Conservation (phyloP, 2,113 vertebrate genomes). For the Aldabrachelys gigantea region DNA sequence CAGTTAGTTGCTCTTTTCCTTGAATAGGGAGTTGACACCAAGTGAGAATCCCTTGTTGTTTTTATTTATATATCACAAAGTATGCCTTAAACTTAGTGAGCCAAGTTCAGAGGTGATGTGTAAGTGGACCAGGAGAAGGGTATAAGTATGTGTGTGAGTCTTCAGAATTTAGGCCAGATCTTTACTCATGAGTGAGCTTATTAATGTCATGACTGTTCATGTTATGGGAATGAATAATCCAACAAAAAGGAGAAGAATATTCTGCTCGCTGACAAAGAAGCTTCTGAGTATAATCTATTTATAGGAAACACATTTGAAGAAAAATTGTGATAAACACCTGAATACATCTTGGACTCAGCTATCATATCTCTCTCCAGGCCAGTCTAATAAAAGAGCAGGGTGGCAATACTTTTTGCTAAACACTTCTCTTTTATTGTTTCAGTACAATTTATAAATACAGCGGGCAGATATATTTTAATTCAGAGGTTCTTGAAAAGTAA, state of each 20-base stretch:
- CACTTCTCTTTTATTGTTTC: background rate
- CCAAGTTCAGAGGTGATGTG: background rate
- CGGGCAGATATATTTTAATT: background rate
- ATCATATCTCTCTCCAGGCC: background rate
- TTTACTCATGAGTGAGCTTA: background rate
- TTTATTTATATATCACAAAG: background rate
- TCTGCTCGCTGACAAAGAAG: background rate
- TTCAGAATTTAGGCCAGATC: background rate
- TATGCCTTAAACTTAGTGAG: slow-evolving; percentile 6
- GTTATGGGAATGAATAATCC: background rate
- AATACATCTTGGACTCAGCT: background rate
- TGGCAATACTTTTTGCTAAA: background rate
- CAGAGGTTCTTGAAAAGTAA: background rate
- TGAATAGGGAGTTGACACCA: background rate
- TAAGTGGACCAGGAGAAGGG: background rate
- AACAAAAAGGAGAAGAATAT: background rate
- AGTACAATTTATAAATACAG: background rate
- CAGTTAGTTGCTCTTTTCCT: background rate
- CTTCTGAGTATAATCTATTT: background rate
- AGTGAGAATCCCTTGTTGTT: background rate
- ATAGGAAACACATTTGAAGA: background rate
- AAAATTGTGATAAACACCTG: background rate
- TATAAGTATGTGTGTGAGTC: background rate
- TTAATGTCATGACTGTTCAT: background rate
- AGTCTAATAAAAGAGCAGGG: background rate